These are phyloP conservation scores for Acleris laterana DNA, from an alignment of 2,888 invertebrate genomes.

Conservation along the genomic window DNA sequence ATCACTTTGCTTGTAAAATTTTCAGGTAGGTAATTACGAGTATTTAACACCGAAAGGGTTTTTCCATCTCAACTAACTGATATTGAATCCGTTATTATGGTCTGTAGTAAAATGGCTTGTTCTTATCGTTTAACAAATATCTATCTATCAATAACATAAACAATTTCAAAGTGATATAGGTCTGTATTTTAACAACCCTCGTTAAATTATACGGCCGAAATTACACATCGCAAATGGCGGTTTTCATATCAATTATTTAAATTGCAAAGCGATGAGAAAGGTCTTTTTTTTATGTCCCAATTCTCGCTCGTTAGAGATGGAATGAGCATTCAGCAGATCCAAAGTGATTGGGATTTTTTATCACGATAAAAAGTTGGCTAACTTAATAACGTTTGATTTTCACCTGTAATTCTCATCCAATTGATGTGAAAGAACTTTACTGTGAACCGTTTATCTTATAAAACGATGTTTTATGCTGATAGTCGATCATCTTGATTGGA, in stretches of 20 bases:
- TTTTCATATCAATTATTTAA: conserved; percentile 44
- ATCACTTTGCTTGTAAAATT: no score
- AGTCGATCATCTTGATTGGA: no score
- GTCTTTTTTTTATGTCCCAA: conserved; percentile 46
- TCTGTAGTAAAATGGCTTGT: no score
- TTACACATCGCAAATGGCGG: conserved; percentile 18
- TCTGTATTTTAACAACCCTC: no score
- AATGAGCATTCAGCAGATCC: conserved; percentile 53
- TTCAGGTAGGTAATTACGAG: no score
- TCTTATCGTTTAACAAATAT: no score
- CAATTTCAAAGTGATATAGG: no score
- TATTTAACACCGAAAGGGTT: no score
- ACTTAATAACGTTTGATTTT: conserved; percentile 31
- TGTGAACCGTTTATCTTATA: background rate
- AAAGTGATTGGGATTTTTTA: conserved; percentile 44
- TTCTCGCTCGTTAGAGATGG: conserved; percentile 46
- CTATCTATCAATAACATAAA: no score
- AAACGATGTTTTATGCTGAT: background rate
- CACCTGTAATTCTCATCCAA: conserved; percentile 19
- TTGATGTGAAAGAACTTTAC: conserved; percentile 1
- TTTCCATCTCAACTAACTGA: no score
- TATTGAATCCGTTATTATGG: no score
- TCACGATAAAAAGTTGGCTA: conserved; percentile 24
- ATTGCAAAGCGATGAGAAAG: conserved; percentile 51
- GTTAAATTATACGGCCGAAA: no score